Conservation (phyloP, 2,888 invertebrate genomes). For the Xanthorhoe spadicearia region DNA sequence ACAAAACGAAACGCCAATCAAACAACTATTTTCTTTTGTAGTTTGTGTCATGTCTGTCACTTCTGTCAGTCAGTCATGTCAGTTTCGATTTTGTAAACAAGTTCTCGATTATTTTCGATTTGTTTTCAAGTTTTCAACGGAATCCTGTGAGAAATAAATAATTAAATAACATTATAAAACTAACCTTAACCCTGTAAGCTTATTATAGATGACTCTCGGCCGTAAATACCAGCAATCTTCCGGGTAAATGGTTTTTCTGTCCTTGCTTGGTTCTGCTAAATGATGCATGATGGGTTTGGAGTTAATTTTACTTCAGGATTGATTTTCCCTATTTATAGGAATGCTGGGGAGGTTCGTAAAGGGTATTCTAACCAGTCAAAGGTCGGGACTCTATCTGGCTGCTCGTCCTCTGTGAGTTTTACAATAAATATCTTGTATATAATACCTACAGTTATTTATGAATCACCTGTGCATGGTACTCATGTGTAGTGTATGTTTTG, state of each 20-base stretch:
- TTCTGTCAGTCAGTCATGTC: no score
- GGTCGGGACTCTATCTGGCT: slow-evolving; percentile 87
- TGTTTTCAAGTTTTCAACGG: slow-evolving; percentile 59
- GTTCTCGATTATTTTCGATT: slow-evolving; percentile 42
- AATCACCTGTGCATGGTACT: slow-evolving; percentile 47
- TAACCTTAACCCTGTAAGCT: slow-evolving; percentile 51
- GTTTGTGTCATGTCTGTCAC: no score
- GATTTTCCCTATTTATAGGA: slow-evolving; percentile 84
- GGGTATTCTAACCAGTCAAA: slow-evolving; percentile 85
- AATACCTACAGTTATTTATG: slow-evolving; percentile 35
- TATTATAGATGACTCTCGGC: slow-evolving; percentile 79
- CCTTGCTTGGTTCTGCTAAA: slow-evolving; percentile 64
- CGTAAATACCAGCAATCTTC: slow-evolving; percentile 82
- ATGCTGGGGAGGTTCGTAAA: slow-evolving; percentile 82
- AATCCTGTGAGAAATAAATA: slow-evolving; percentile 54
- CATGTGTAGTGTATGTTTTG: slow-evolving; percentile 44
- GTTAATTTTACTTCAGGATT: slow-evolving; percentile 73
- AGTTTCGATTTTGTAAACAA: slow-evolving; percentile 48
- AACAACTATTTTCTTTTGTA: no score
- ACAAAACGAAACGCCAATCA: no score
- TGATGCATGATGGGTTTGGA: slow-evolving; percentile 72
- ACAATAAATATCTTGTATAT: slow-evolving; percentile 23
- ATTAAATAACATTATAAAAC: slow-evolving; percentile 42
- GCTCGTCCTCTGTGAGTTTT: slow-evolving; percentile 88
- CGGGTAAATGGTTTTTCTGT: slow-evolving; percentile 75